Evolutionary conservation across 2,797 vertebrate species (phyloP).

Genomic region (Spheniscus humboldti): DNA sequence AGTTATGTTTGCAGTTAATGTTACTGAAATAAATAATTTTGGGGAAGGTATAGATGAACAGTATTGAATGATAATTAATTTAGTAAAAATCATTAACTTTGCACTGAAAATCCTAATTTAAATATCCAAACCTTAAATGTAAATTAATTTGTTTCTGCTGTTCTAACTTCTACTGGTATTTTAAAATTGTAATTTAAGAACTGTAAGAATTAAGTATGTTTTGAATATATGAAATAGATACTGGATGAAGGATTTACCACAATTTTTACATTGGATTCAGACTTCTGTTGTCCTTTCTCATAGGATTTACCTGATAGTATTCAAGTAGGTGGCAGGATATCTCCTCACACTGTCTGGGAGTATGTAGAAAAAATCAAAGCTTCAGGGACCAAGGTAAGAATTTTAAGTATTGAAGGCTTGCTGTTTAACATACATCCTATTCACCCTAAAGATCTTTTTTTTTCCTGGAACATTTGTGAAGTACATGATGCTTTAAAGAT

Average conservation of each 20-base stretch:
- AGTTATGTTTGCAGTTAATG: not conserved
- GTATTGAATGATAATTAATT: not conserved
- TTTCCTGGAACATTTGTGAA: not conserved
- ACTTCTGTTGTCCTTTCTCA: not conserved
- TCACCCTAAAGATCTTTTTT: not conserved
- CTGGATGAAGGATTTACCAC: not conserved
- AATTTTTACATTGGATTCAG: not conserved
- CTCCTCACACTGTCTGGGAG: conserved; percentile 97
- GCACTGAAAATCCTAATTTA: not conserved
- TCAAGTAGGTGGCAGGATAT: conserved; percentile 96
- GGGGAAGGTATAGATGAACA: not conserved
- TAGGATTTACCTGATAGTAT: conserved; percentile 96
- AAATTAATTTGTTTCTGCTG: not conserved
- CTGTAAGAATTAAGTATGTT: not conserved
- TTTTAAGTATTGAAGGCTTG: not conserved
- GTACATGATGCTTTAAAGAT: not conserved
- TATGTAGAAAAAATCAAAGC: conserved; percentile 99
- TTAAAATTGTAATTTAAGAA: not conserved
- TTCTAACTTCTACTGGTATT: not conserved
- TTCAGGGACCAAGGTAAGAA: conserved; percentile 93
- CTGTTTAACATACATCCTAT: not conserved
- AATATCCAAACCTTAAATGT: not conserved
- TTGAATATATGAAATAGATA: not conserved
- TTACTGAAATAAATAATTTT: not conserved
- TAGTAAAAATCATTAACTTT: not conserved